Conservation (phyloP, 2,888 invertebrate species). For the Hydriomena furcata region DNA sequence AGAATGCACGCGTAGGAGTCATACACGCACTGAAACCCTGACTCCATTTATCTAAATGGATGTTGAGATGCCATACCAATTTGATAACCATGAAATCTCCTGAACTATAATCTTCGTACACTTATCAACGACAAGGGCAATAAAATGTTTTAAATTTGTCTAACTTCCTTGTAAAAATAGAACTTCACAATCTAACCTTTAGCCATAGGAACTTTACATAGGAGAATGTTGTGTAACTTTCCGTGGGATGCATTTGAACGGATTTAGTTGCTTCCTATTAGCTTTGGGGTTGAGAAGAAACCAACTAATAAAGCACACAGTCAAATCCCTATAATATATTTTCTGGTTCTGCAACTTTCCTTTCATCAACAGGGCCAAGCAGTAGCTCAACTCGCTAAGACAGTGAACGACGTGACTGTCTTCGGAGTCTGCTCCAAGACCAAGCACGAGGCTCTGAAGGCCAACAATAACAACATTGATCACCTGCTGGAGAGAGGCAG, state of each 20-base stretch:
- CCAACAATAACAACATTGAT: constrained; percentile 87
- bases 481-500: constrained; percentile 91
- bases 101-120: constrained; percentile 5
- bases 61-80: constrained; percentile 10
- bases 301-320: no score
- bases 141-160: no score
- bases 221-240: no score
- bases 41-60: constrained; percentile 3
- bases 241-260: no score
- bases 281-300: no score
- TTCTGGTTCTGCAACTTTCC: no score
- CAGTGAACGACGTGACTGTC: constrained; percentile 90
- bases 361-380: constrained; percentile 88
- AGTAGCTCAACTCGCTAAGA: constrained; percentile 91
- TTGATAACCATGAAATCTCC: constrained; percentile 4
- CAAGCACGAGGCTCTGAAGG: constrained; percentile 93
- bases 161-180: no score
- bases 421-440: constrained; percentile 93
- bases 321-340: no score
- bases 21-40: neutral
- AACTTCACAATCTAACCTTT: no score
- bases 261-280: no score
- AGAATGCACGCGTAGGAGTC: constrained; percentile 14
- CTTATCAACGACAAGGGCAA: no score
- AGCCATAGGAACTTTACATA: no score